Evolutionary conservation across 2,113 vertebrate genomes (phyloP).

Genomic region (Vulpes lagopus): DNA sequence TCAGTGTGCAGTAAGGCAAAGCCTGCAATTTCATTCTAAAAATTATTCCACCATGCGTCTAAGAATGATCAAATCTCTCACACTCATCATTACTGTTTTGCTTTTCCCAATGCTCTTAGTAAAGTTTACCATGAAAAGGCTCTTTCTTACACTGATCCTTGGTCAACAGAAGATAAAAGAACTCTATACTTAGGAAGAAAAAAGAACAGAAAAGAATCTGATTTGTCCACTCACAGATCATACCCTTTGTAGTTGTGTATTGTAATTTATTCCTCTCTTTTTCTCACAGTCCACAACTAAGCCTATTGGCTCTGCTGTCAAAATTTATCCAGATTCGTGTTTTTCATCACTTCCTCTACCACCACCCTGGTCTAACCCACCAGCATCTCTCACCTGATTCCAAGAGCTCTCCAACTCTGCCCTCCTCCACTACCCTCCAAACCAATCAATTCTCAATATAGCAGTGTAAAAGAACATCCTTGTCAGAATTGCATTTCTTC

Average conservation of each 20-base stretch:
- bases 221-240: background rate
- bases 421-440: background rate
- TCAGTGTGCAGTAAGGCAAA: background rate
- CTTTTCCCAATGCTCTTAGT: background rate
- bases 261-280: background rate
- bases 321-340: background rate
- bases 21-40: background rate
- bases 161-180: background rate
- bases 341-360: background rate
- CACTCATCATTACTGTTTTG: background rate
- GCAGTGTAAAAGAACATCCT: background rate
- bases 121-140: background rate
- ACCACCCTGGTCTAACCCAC: background rate
- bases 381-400: background rate
- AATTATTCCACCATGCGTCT: background rate
- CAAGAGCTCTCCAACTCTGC: background rate
- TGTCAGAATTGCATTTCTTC: background rate
- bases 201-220: background rate
- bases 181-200: background rate
- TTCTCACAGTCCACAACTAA: background rate
- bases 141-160: constrained; percentile 10
- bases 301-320: background rate
- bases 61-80: background rate
- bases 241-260: background rate
- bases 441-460: background rate